Evolutionary conservation across 2,113 vertebrate genomes (phyloP), one percentile per base, ranked within the genome.

Genomic region (Hemiscyllium ocellatum): DNA sequence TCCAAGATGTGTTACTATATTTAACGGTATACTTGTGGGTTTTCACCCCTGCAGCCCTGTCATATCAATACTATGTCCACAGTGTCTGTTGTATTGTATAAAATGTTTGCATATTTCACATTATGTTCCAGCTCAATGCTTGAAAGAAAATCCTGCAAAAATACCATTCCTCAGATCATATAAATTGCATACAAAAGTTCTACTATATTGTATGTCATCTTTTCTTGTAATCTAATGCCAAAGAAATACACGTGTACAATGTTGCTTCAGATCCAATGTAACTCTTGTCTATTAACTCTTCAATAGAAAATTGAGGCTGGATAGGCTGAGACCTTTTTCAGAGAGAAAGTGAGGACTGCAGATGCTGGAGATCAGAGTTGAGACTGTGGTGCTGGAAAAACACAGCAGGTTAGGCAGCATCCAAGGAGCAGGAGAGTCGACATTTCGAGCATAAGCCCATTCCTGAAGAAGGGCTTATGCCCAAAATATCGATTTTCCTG

Each of bases 1-100:
- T 95, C 94, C 94, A 95, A 95, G 94, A 76, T 95, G 94, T 95
- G 37, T 70, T 72, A 72, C 69, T 95, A 47, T 95, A 76, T 72
- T 95, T 95, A 95, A 95, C 26, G 3, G 69, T 33, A 20, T 76
- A 29, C 33, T 15, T 33, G 24, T 7, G 17, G 17, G 89, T 33
- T 61, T 93, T 61, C 89, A 93, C 89, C 61, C 61, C 87, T n/a
- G 52, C 52, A 17, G 47, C 66, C 65, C n/a, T 24, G 19, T 33
- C 5, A 50, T 61, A 52, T 50, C 94, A 50, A 95, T 50, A 72
- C 70, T 50, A 33, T 33, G 24, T 61, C 87, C 33, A 61, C 2
- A 95, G 26, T 47, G 26, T 52, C 37, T 22, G 61, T 93, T 3
- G 22, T 24, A 2, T 47, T 76, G 42, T 26, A 76, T 72, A 72